Evolutionary conservation across 2,113 vertebrate genomes (phyloP), one percentile per base, ranked within the genome.

Genomic region (Albula goreensis): DNA sequence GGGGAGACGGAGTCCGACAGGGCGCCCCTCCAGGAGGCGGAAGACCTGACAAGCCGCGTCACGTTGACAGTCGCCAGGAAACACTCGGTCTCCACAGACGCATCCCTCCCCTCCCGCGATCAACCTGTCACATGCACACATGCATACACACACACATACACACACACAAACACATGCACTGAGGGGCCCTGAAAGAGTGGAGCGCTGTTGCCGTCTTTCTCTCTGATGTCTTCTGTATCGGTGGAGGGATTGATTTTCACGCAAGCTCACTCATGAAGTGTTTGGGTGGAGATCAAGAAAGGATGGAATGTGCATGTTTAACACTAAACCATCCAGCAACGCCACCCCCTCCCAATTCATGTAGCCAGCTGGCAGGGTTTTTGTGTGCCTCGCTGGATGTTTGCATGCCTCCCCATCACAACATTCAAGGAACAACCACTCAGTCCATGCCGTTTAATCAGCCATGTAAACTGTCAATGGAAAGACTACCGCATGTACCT

Each of bases 11-110:
- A 70, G 82, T 83, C 82, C 66, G 77, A 41, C 81, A 63, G n/a
- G 49, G 56, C 81, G 49, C 53, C 13, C 86, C 82, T 83, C 50
- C 82, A 63, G 86, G 85, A 88, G 12, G 50, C 52, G 15, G 83
- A 70, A 63, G 85, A 87, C 82, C 50, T 48, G 80, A 70, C 53
- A 77, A 78, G 86, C 81, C 48, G 2, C 17, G 19, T 86, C 81
- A 50, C 31, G 22, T 15, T 57, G 63, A 77, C 85, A 8, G 80
- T 56, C 81, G 50, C 52, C 81, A 66, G 86, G 86, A 87, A 57
- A 80, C 19, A 17, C 51, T 19, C 50, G 15, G 66, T 57, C 66
- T 80, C 74, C 25, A 51, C 2, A 66, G 51, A 31, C 49, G 50
- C 74, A 2, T 25, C 74, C 81, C 52, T 53, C 51, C 22, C 31